Conservation (phyloP, 2,888 invertebrate species). For the Morpho helenor region DNA sequence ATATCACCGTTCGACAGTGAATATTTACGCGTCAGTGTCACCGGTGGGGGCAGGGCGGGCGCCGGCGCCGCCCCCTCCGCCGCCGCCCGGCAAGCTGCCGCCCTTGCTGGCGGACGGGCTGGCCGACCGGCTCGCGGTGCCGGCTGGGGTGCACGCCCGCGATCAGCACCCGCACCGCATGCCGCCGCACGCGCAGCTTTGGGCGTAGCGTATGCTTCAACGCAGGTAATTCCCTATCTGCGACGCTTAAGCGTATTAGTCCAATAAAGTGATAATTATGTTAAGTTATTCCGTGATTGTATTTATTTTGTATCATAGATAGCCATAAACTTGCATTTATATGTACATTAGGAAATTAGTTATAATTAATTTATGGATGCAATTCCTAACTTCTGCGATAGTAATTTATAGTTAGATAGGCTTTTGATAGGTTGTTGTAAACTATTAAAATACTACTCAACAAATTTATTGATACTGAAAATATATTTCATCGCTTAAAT, state of each 20-base stretch:
- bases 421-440: constrained; percentile 43
- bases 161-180: constrained; percentile 75
- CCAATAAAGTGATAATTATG: constrained; percentile 74
- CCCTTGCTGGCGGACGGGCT: constrained; percentile 76
- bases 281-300: constrained; percentile 57
- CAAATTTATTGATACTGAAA: constrained; percentile 18
- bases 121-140: constrained; percentile 44
- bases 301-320: constrained; percentile 54
- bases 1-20: constrained; percentile 83
- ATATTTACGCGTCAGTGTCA: constrained; percentile 84
- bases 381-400: constrained; percentile 74
- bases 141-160: constrained; percentile 63
- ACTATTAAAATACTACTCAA: constrained; percentile 15
- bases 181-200: constrained; percentile 84
- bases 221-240: constrained; percentile 78
- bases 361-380: constrained; percentile 53
- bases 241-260: constrained; percentile 78
- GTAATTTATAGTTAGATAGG: constrained; percentile 54
- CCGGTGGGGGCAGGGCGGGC: constrained; percentile 77
- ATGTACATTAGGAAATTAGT: constrained; percentile 53
- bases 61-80: constrained; percentile 80
- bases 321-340: constrained; percentile 53
- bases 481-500: constrained; percentile 43
- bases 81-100: constrained; percentile 81
- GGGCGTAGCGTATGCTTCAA: constrained; percentile 88